Conservation (phyloP, 2,797 vertebrate species). For the Melanogrammus aeglefinus region DNA sequence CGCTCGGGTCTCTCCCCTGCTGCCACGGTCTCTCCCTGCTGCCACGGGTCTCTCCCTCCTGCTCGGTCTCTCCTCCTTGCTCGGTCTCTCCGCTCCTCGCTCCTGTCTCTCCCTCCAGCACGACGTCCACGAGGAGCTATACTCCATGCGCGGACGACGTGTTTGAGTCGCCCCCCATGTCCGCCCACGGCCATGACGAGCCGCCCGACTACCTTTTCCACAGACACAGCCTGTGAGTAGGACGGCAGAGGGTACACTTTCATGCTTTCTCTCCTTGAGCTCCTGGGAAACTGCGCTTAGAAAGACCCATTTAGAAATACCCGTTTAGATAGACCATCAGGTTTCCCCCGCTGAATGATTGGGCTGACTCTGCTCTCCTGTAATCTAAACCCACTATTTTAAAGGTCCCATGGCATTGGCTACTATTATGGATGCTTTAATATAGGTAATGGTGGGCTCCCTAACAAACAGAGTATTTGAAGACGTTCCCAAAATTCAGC, state of each 20-base stretch:
- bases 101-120: constrained; percentile 57
- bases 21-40: constrained; percentile 5
- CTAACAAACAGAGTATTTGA: no score
- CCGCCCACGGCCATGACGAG: constrained; percentile 73
- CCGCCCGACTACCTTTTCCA: constrained; percentile 59
- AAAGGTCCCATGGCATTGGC: neutral
- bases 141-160: constrained; percentile 93
- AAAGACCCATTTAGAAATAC: neutral
- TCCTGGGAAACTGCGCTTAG: neutral
- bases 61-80: neutral
- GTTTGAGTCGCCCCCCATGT: constrained; percentile 92
- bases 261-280: neutral
- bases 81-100: neutral
- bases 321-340: neutral
- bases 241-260: neutral
- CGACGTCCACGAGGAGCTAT: constrained; percentile 82
- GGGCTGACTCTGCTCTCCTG: neutral
- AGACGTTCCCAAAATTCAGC: no score
- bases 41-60: no score
- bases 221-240: constrained; percentile 73
- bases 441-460: no score
- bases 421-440: no score
- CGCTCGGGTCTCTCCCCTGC: no score
- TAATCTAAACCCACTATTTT: neutral
- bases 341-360: no score